Evolutionary conservation across 2,888 invertebrate species (phyloP), one percentile per base, ranked within the genome.

Genomic region (Epsilonema sp.): DNA sequence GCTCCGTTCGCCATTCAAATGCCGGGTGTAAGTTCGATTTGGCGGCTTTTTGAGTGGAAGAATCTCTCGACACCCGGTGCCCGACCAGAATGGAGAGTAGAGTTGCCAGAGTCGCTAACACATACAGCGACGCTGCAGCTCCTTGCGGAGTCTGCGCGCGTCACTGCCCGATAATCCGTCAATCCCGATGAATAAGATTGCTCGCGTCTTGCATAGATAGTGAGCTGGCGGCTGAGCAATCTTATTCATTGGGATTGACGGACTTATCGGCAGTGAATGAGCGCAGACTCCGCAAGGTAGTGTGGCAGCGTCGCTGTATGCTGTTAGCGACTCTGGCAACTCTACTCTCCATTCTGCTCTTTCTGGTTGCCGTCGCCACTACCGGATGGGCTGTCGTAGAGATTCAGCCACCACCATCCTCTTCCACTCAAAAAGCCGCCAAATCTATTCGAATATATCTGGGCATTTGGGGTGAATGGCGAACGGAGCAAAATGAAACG

Each of bases 401-500:
- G n/a, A n/a, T n/a, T n/a, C n/a, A n/a, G n/a, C n/a, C n/a, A n/a
- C n/a, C n/a, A n/a, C n/a, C 21, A 24, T 13, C 8, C 5, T 11
- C 16, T 8, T 13, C 11, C 24, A 23, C 20, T 42, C 16, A 21
- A 4, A 38, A 45, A n/a, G n/a, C 8, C 8, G 21, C 13, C 24
- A 26, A n/a, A n/a, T n/a, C n/a, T n/a, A n/a, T 16, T 19, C 25
- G 20, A 16, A 20, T 38, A 4, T 25, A 39, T 20, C 16, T 45
- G 5, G 45, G 45, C 8, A 45, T 45, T 19, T 45, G 45, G 45
- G 36, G 37, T 19, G 43, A 43, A 26, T 43, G 43, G 43, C 38
- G 21, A 13, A 37, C 21, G 4, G 24, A 19, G 8, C 16, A 16
- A 16, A 31, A 31, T 31, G 31, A 31, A 16, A 31, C 31, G 31